These are phyloP conservation scores for Blera fallax DNA, from an alignment of 2,888 invertebrate genomes.

Conservation along the genomic window DNA sequence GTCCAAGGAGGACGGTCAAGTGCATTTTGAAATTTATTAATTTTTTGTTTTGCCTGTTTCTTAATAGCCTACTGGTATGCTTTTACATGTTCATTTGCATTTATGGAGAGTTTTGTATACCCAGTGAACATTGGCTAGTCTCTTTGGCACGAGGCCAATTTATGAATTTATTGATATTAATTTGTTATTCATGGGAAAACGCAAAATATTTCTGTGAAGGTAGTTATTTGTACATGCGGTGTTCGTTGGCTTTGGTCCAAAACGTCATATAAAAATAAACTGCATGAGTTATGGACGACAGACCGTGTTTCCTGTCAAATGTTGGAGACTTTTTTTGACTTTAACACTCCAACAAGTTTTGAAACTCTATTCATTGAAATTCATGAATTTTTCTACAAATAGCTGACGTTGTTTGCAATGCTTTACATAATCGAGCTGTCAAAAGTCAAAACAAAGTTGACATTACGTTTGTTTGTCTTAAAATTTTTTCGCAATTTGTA, in stretches of 20 bases:
- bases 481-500: not conserved
- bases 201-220: not conserved
- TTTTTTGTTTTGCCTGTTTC: not conserved
- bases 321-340: too few relatives aligned
- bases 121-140: not conserved
- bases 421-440: not conserved
- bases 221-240: not conserved
- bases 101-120: not conserved
- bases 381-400: too few relatives aligned
- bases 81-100: not conserved
- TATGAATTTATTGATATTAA: conserved; percentile 21
- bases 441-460: not conserved
- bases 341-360: too few relatives aligned
- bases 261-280: not conserved
- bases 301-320: too few relatives aligned
- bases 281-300: too few relatives aligned
- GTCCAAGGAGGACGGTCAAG: conserved; percentile 25
- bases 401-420: not conserved
- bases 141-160: conserved; percentile 20
- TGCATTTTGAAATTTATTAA: not conserved
- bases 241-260: not conserved
- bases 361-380: too few relatives aligned
- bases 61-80: not conserved
- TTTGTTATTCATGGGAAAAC: conserved; percentile 9
- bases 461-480: not conserved